Base-by-base conservation (phyloP, 2,113 vertebrate genomes). In the Vireo altiloquus region DNA sequence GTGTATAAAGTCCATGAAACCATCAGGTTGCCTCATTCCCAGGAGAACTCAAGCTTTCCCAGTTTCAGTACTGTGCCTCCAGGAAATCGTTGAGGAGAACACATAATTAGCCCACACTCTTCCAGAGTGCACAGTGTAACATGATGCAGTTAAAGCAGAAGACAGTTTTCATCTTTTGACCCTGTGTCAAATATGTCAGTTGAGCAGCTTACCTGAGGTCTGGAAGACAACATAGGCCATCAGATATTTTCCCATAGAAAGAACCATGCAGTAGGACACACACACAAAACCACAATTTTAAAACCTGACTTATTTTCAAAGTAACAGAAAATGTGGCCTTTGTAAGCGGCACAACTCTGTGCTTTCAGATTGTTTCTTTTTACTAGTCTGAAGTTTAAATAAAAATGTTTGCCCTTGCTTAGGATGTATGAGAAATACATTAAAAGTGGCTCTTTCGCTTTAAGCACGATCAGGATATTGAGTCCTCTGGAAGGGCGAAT, bases 121-220 rank as follows among this genome's bases (percentile, higher is more conserved):
- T 94, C 80, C 74, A 89, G 71, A 91, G 87, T 76, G 70, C 91
- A 53, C 33, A 17, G 61, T 90, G 93, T 95, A 95, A 96, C 61
- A 49, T 91, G 93, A 95, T 94, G 91, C 93, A 95, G 82, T 91
- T 93, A 90, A 94, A 94, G 46, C 71, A 95, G 78, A 90, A 84
- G 78, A 94, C 50, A 52, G 82, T 94, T 91, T 86, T 91, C 90
- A 83, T 95, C 94, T 88, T 81, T 86, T 92, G 91, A 95, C 90
- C 90, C 77, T 93, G 56, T 92, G 90, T 93, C 93, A 91, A 50
- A 66, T 47, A 8, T 64, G 68, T 90, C 90, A 91, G 52, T 92
- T 85, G 87, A 77, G 59, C 50, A 80, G 82, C 82, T 91, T 90
- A 93, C 92, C 90, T 94, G 94, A 88, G 82, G 49, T 82, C 74